Base-by-base conservation (phyloP, 2,113 vertebrate genomes). In the Aptenodytes patagonicus region DNA sequence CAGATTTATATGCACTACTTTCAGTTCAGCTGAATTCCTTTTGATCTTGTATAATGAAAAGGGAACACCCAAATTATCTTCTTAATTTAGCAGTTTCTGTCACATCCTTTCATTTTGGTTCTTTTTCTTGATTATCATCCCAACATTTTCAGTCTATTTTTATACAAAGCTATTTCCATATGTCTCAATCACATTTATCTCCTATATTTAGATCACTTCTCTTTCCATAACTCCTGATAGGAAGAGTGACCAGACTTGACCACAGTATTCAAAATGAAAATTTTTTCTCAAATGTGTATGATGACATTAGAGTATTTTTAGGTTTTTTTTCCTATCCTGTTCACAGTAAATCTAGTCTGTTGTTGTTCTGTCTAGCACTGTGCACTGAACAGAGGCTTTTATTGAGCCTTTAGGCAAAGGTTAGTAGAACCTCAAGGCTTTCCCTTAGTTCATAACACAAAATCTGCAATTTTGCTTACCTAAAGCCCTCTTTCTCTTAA, bases 21-120 rank as follows among this genome's bases (percentile, higher is more conserved):
- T 65, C 46, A 87, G 6, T 70, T 70, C 24, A 85, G 34, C 38
- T 73, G 10, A 70, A 70, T 91, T 58, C 32, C 32, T 84, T 90
- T 92, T 81, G 38, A 62, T 87, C 46, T 78, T 81, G 7, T 60
- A n/a, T 34, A 55, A 71, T 66, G 17, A 31, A 92, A 81, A 61
- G 17, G 20, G 17, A 89, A 70, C 20, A 78, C 11, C 17, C 15
- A 62, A n/a, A 55, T 71, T 75, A 55, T 51, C 36, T 40, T 71
- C 47, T 83, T 73, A 40, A 83, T 89, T 94, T 60, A 62, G 34
- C 29, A 42, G 16, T 78, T 93, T 80, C 36, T 66, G 13, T 83
- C 42, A 40, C 0, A 0, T 26, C 13, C 34, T 77, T 79, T 87
- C 11, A 38, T 91, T 90, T 81, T 65, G 0, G 0, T 64, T 54